A percentile compares a stretch with the other conserved stretches of the same genome.
phyloP scores from a whole-genome alignment of 2,888 invertebrate genomes.

The Thecocarcelia acutangulata region DNA sequence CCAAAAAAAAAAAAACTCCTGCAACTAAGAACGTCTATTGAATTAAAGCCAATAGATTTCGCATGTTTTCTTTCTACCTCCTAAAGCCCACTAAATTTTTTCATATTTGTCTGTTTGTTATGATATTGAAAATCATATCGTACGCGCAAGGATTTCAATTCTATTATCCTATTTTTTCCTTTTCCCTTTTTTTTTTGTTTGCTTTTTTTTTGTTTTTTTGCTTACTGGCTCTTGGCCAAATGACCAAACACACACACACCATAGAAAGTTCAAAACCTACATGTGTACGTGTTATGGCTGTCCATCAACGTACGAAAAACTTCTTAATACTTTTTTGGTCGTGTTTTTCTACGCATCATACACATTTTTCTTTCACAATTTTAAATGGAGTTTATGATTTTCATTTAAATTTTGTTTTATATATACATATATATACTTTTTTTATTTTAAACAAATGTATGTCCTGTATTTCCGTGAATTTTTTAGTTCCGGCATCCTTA shows the following conservation, averaged over 20 bases:
- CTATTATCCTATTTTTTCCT: slow-evolving; percentile 52
- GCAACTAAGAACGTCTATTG: not conserved
- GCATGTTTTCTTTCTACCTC: slow-evolving; percentile 10
- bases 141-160: slow-evolving; percentile 45
- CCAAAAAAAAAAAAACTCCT: not conserved
- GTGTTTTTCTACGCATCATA: slow-evolving; percentile 43
- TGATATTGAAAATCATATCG: slow-evolving; percentile 64
- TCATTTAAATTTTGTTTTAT: slow-evolving; percentile 46
- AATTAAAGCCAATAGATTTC: slow-evolving; percentile 29
- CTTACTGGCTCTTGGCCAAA: slow-evolving; percentile 63
- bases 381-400: slow-evolving; percentile 32
- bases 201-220: not conserved
- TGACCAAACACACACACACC: not conserved
- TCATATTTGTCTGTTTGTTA: slow-evolving; percentile 53
- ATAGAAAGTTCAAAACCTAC: slow-evolving; percentile 41
- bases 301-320: slow-evolving; percentile 19
- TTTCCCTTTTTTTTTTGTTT: not conserved
- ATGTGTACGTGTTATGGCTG: not conserved
- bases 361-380: slow-evolving; percentile 2
- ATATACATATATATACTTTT: no score
- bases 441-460: slow-evolving; percentile 24
- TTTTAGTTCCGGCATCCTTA: slow-evolving; percentile 46
- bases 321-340: slow-evolving; percentile 55
- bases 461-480: slow-evolving; percentile 41
- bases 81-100: slow-evolving; percentile 11